Evolutionary conservation across 2,113 vertebrate species (phyloP).

Genomic region (Entomyzon cyanotis): DNA sequence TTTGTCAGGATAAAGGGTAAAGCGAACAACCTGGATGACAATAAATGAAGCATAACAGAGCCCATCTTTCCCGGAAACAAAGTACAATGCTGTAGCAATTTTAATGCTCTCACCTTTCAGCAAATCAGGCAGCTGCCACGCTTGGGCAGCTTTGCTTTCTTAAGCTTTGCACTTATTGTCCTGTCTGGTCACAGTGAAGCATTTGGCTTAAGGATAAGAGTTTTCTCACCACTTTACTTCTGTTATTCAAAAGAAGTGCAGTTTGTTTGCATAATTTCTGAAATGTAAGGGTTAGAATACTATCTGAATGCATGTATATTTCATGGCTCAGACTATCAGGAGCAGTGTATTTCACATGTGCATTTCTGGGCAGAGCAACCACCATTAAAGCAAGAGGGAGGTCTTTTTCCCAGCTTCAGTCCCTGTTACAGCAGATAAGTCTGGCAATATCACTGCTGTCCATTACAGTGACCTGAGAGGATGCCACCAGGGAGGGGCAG

Average conservation of each 20-base stretch:
- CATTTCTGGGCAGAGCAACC: background rate
- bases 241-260: background rate
- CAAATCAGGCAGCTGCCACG: background rate
- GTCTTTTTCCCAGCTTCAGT: background rate
- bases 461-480: background rate
- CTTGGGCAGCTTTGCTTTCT: background rate
- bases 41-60: background rate
- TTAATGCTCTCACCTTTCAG: background rate
- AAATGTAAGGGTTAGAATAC: background rate
- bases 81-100: background rate
- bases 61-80: background rate
- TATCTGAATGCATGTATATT: background rate
- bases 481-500: too few species aligned
- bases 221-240: background rate
- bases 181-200: background rate
- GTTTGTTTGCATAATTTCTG: background rate
- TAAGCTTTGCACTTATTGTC: background rate
- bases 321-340: background rate
- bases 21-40: accelerated
- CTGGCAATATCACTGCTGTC: background rate
- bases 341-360: background rate
- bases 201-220: background rate
- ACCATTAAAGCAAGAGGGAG: too few species aligned
- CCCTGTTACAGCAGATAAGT: background rate
- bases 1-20: background rate